Base-by-base conservation (phyloP, 2,888 invertebrate species). In the Charanyca ferruginea region DNA sequence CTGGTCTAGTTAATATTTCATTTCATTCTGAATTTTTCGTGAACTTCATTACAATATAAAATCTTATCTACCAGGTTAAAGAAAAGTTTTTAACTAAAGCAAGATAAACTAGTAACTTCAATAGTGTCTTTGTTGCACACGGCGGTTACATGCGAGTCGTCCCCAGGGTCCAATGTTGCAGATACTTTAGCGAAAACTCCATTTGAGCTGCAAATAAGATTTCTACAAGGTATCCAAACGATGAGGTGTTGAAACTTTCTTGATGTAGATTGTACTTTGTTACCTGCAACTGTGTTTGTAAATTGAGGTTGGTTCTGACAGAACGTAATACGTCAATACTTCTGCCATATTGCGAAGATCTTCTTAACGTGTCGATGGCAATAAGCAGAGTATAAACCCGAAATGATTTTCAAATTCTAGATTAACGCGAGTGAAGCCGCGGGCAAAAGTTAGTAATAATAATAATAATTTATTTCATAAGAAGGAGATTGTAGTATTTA, bases 151-250 rank as follows among this genome's bases (percentile, higher is more conserved):
- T 0, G n/a, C 23, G 41, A 53, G 22, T 11, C 8, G 4, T 76
- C 70, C 61, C 25, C 5, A 18, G 63, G 71, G 73, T 63, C 22
- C n/a, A 6, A 35, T 54, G n/a, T 58, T 18, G 8, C 16, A 44
- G 51, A 61, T 53, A 55, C n/a, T 41, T 22, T 13, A 49, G 32
- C 49, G 35, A 35, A 76, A 70, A 70, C 48, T 54, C 35, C 20
- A 58, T 57, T 76, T 54, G 22, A 35, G 49, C 25, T 55, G 53
- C 63, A 76, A 76, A 70, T 63, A 62, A 63, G 45, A 63, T 73
- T 70, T 58, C 28, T 28, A 35, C 69, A 22, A 32, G 42, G 23
- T 74, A 18, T 45, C 20, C 9, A 11, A 41, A 32, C 22, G n/a
- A 41, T 28, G 6, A 25, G 9, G 25, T 44, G 20, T 52, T 76